Evolutionary conservation across 2,797 vertebrate species (phyloP), one percentile per base, ranked within the genome.

Genomic region (Tauraco hartlaubi): DNA sequence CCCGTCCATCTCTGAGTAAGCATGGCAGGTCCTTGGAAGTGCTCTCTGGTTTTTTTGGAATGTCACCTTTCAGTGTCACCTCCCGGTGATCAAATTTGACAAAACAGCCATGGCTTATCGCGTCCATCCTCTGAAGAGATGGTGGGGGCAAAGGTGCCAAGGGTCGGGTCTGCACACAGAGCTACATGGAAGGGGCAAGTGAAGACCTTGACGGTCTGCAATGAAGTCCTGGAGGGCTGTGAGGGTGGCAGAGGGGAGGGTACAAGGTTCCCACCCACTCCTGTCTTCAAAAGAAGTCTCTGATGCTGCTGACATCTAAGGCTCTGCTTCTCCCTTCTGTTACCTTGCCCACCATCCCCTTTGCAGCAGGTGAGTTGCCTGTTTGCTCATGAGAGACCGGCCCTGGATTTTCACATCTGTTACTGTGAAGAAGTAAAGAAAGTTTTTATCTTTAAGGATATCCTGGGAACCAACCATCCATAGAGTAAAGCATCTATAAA

Each of bases 31-130:
- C 52, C 31, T 49, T 82, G 79, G 75, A 22, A 52, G 37, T 2
- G 18, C 68, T 33, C 49, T 17, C 46, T 22, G 56, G 19, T 41
- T 66, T 51, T 33, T 54, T 29, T 62, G 81, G 43, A 49, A 10
- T 15, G 19, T 51, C 55, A 26, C 31, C 35, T 29, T 5, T 12
- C 85, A 4, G 17, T 8, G 66, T 11, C 23, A 19, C 51, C 54
- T 56, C 43, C 2, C 18, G 51, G n/a, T 46, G 79, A 37, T 11
- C 5, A 8, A 18, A 59, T 33, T 17, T 41, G 41, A 44, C 37
- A 6, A 15, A 54, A 19, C 12, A n/a, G 41, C 72, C 11, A 2
- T 1, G 3, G 29, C 19, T 69, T 6, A 13, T 49, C 13, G 0
- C 4, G 5, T 25, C 71, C 31, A 5, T 41, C 33, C 33, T 52